Base-by-base conservation (phyloP, 1,140 invertebrate species). In the Tetramorium alpestre region DNA sequence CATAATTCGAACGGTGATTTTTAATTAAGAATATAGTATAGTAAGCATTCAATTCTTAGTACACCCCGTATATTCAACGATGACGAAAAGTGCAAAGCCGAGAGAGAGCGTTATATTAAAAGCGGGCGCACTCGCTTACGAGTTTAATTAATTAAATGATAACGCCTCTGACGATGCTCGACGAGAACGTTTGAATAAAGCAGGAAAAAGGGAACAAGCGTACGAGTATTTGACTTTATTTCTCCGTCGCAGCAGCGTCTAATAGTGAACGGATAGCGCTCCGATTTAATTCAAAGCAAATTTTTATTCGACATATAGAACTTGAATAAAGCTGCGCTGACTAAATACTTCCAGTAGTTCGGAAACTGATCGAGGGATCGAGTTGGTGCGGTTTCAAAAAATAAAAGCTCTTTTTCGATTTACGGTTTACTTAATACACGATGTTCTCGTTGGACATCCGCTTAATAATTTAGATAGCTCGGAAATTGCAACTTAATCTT, bases 71-170 rank as follows among this genome's bases (percentile, higher is more conserved):
- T 41, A 38, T 60, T 44, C 7, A 18, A 47, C 22, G 18, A 13
- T 47, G 18, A 64, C 22, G 13, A 47, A 60, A 76, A 60, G 38
- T 60, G 18, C 16, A 25, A 25, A 76, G 5, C 38, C 11, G 22
- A 62, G 7, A 44, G 4, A 41, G 7, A 44, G 16, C 51, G 51
- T 77, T 62, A 47, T 62, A 77, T 77, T 25, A 62, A 77, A 64
- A n/a, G 10, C 54, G 18, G 8, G 25, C n/a, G 7, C 11, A 62
- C 22, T 47, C 11, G 11, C 11, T 73, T 58, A 41, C 28, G 76
- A 65, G n/a, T 80, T 6, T 69, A 56, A 80, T 69, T 80, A 80
- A 80, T 80, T 54, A 69, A 80, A 80, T 69, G 33, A 69, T 80
- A 56, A 67, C 18, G 25, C 22, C 28, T 69, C 33, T 54, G 77